These are phyloP conservation scores for Magallana angulata DNA, from an alignment of 1,140 invertebrate species.

Conservation along the genomic window DNA sequence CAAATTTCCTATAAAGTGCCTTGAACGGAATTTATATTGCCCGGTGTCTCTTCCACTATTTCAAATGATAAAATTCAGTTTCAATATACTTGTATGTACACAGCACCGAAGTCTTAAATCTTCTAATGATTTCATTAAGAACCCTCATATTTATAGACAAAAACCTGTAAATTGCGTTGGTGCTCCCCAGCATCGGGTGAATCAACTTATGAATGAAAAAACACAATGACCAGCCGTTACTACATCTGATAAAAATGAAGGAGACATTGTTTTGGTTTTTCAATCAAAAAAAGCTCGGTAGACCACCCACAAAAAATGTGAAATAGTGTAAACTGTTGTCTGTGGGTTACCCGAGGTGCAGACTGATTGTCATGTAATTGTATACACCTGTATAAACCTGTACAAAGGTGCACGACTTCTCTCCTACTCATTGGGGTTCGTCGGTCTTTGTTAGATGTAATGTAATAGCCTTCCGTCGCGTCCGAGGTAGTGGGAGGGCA, in stretches of 20 bases:
- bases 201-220: constrained; percentile 23
- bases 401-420: neutral
- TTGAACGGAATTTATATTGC: too few species aligned
- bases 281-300: neutral
- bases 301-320: neutral
- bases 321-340: neutral
- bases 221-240: neutral
- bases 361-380: neutral
- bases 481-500: neutral
- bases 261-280: constrained; percentile 26
- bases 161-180: constrained; percentile 13
- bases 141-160: neutral
- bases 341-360: neutral
- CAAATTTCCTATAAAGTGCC: too few species aligned
- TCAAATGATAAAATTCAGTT: too few species aligned
- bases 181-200: neutral
- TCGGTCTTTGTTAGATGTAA: neutral
- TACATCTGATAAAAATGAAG: constrained; percentile 26
- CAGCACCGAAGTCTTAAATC: too few species aligned
- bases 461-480: neutral
- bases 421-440: neutral
- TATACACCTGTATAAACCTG: neutral
- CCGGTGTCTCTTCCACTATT: too few species aligned
- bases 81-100: too few species aligned
- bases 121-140: too few species aligned